These are phyloP conservation scores for Isurus oxyrinchus DNA, from an alignment of 2,113 vertebrate genomes.

Conservation along the genomic window DNA sequence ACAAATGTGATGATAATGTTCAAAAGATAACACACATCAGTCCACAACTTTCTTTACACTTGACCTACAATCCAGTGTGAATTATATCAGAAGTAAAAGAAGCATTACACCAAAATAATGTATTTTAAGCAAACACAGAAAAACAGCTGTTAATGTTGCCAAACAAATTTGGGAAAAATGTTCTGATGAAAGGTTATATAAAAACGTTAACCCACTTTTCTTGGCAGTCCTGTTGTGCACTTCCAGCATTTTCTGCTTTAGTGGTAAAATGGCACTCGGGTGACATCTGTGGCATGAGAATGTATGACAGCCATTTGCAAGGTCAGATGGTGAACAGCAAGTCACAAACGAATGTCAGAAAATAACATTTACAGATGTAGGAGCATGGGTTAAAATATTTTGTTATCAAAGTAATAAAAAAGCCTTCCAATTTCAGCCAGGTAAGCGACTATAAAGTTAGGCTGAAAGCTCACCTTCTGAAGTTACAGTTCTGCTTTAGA, in stretches of 20 bases:
- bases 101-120: not conserved
- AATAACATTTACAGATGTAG: not conserved
- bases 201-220: not conserved
- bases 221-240: not conserved
- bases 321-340: not conserved
- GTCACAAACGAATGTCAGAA: not conserved
- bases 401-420: not conserved
- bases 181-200: not conserved
- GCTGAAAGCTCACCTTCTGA: not conserved
- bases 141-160: not conserved
- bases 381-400: not conserved
- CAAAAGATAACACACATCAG: not conserved
- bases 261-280: not conserved
- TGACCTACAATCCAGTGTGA: not conserved
- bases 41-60: not conserved
- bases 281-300: not conserved
- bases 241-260: not conserved
- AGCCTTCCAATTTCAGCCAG: not conserved
- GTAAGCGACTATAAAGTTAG: not conserved
- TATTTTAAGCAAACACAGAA: not conserved
- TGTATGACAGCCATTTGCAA: not conserved
- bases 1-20: not conserved
- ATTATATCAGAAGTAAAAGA: not conserved
- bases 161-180: not conserved
- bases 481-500: not conserved